Percentiles rank a stretch among this genome's conserved stretches.
phyloP scores from a whole-genome alignment of 2,797 vertebrate species.

The Momotus momota region DNA sequence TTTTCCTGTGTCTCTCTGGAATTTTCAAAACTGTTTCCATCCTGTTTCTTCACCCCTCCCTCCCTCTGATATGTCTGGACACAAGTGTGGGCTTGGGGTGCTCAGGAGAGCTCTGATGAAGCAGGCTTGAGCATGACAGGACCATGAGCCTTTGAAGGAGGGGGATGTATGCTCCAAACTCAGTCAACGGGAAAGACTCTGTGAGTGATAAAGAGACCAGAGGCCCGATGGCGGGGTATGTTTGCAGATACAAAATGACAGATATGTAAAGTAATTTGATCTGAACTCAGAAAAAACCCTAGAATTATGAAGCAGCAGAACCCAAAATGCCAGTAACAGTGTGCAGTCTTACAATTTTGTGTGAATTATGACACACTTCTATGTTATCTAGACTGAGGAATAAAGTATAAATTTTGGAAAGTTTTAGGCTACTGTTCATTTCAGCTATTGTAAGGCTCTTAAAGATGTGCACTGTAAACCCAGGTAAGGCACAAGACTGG shows the following conservation, averaged over 20 bases:
- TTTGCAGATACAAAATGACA: neutral
- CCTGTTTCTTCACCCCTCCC: rapidly evolving
- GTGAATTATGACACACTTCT: neutral
- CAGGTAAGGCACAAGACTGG: neutral
- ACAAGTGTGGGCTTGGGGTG: neutral
- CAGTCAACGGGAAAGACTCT: neutral
- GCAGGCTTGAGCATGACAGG: neutral
- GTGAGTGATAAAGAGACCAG: neutral
- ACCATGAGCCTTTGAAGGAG: neutral
- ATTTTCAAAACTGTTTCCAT: neutral
- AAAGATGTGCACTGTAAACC: neutral
- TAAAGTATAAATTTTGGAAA: neutral
- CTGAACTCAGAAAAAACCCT: neutral
- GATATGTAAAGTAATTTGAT: neutral
- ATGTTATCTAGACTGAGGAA: neutral
- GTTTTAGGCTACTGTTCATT: neutral
- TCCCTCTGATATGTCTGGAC: neutral
- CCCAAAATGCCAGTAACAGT: neutral
- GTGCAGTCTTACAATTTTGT: neutral
- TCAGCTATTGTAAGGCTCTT: neutral
- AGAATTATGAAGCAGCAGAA: neutral
- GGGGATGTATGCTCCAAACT: too few relatives aligned
- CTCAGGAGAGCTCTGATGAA: neutral
- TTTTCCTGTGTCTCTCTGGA: neutral
- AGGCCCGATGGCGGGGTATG: neutral